Evolutionary conservation across 2,113 vertebrate genomes (phyloP).

Genomic region (Notothenia rossii): DNA sequence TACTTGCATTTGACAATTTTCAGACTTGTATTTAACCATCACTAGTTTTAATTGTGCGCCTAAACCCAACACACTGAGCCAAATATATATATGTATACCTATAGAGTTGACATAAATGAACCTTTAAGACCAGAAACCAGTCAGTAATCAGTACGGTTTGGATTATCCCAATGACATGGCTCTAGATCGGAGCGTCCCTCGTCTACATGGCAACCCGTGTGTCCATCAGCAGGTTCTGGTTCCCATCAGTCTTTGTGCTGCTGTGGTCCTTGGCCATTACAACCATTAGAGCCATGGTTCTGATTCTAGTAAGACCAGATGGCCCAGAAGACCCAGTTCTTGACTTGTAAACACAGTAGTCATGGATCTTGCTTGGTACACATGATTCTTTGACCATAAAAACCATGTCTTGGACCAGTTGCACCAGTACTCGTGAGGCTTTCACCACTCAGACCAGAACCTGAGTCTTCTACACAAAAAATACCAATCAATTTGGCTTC

Average conservation of each 20-base stretch:
- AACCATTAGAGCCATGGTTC: conserved; percentile 14
- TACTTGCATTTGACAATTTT: too few species aligned
- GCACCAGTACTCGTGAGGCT: background rate
- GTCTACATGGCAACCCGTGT: conserved; percentile 51
- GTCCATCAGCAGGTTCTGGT: conserved; percentile 42
- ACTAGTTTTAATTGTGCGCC: too few species aligned
- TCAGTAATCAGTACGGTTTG: conserved; percentile 7
- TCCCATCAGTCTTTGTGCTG: conserved; percentile 68
- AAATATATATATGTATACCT: background rate
- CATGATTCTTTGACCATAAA: conserved; percentile 14
- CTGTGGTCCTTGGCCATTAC: conserved; percentile 45
- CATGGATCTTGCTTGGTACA: background rate
- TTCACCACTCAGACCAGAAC: conserved; percentile 1
- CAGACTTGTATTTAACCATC: too few species aligned
- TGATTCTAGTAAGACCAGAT: conserved; percentile 31
- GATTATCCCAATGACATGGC: conserved; percentile 1
- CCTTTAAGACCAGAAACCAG: background rate
- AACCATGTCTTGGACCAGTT: conserved; percentile 28
- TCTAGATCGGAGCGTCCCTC: conserved; percentile 62
- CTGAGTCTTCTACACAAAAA: too few species aligned
- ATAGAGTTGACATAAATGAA: background rate
- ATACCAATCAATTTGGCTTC: too few species aligned
- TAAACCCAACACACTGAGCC: background rate
- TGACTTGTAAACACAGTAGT: conserved; percentile 8
- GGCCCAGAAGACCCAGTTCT: conserved; percentile 25